Base-by-base conservation (phyloP, 2,797 vertebrate genomes). In the Epinephelus awoara region DNA sequence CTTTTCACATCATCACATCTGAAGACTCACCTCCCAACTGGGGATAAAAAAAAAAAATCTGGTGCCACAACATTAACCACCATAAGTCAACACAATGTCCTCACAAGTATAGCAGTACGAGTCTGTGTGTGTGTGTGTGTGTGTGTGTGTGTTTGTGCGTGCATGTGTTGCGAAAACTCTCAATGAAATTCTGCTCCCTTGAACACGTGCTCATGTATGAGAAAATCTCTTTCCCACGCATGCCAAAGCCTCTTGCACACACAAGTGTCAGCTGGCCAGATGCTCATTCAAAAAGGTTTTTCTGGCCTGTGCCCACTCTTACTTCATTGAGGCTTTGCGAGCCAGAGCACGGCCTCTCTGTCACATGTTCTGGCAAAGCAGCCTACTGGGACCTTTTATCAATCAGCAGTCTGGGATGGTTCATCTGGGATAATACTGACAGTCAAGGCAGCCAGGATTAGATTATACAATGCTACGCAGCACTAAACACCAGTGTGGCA, bases 201-300 rank as follows among this genome's bases (percentile, higher is more conserved):
- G 17, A 44, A 78, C 88, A 91, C 75, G 62, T 91, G 85, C 72
- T 57, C 66, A 50, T 86, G 64, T 75, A 56, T 65, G 67, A 86
- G 75, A 85, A 91, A 90, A 93, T 91, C 84, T 86, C 88, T 75
- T 80, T 69, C 47, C 51, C 72, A 81, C 85, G 81, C 83, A 84
- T 64, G 74, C 67, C 71, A 84, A 86, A 91, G 72, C 87, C 80
- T 89, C 59, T 81, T 72, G 72, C 51, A 64, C 62, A 77, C 75
- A 83, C 83, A 88, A 84, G 68, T 88, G 86, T 89, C 84, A 67
- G 72, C 77, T 64, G 52, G 79, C 88, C 89, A 90, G 89, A 92
- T 92, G 89, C 83, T 94, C 90, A 95, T 91, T 94, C 88, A 93
- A 80, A 89, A 92, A 84, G 69, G 40, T 56, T 90, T 85, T 85